Conservation (phyloP, 53 echinoderm and acorn worm genomes). For the Apostichopus leukothele region DNA sequence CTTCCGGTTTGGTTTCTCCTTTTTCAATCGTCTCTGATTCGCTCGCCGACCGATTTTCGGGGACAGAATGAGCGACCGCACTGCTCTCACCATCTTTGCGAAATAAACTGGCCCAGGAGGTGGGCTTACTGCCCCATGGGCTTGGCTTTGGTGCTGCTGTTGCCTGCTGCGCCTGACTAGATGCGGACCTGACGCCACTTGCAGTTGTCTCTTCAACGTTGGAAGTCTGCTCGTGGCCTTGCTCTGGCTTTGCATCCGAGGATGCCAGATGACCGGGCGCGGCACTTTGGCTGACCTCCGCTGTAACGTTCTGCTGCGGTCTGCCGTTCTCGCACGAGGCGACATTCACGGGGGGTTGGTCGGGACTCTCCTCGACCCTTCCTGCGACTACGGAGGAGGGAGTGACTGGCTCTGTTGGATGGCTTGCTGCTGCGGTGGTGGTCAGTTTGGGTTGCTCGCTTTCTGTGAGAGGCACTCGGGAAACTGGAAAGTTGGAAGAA, state of each 20-base stretch:
- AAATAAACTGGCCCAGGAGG: conserved; percentile 91
- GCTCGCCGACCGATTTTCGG: conserved; percentile 11
- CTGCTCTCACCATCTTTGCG: conserved; percentile 50
- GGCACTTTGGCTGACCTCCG: not conserved
- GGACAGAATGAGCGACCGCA: conserved; percentile 42
- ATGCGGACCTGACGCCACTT: not conserved
- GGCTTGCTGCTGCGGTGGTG: not conserved
- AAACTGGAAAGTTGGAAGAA: conserved; percentile 39
- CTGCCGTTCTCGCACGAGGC: not conserved
- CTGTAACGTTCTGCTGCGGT: not conserved
- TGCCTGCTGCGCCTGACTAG: not conserved
- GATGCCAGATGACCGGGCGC: not conserved
- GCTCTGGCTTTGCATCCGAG: not conserved
- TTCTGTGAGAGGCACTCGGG: conserved; percentile 35
- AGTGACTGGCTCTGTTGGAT: not conserved
- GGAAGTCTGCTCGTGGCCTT: not conserved
- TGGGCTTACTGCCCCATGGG: conserved; percentile 41
- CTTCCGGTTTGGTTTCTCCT: conserved; percentile 15
- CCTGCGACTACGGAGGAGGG: not conserved
- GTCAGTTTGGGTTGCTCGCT: not conserved
- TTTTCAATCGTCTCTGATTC: conserved; percentile 10
- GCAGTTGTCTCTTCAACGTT: not conserved
- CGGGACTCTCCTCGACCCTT: not conserved
- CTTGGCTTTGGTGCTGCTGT: not conserved
- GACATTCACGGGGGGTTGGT: not conserved